Evolutionary conservation across 2,888 invertebrate genomes (phyloP).

Genomic region (Phyllotreta cruciferae): DNA sequence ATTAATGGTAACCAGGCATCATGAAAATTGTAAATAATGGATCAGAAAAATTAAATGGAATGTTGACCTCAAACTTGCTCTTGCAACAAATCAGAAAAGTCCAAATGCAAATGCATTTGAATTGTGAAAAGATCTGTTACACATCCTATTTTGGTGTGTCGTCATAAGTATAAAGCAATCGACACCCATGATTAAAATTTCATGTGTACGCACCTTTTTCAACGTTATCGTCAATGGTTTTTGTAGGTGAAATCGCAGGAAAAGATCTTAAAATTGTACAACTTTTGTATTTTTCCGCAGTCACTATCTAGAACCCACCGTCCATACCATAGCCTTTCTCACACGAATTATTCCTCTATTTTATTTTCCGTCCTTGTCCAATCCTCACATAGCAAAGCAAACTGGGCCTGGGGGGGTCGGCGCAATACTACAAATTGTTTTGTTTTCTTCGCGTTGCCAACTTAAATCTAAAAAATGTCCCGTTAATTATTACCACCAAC

Average conservation of each 20-base stretch:
- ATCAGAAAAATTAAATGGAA: no score
- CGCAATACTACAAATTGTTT: slow-evolving; percentile 15
- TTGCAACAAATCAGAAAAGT: background rate
- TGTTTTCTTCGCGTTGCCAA: slow-evolving; percentile 2
- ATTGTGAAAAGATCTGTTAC: background rate
- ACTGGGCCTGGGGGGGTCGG: background rate
- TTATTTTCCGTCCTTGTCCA: slow-evolving; percentile 1
- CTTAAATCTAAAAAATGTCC: slow-evolving; percentile 1
- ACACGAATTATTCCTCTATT: no score
- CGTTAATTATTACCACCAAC: background rate
- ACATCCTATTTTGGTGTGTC: slow-evolving; percentile 5
- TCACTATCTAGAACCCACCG: slow-evolving; percentile 8
- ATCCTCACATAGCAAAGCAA: background rate
- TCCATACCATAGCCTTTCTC: no score
- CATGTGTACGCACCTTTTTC: no score
- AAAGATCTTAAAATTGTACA: background rate
- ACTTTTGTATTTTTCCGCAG: background rate
- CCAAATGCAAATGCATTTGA: background rate
- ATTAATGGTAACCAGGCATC: no score
- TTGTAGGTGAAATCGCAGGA: background rate
- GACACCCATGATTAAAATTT: no score
- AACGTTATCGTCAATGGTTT: no score
- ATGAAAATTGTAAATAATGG: no score
- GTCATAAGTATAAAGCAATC: background rate
- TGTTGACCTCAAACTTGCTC: no score